Evolutionary conservation across 2,797 vertebrate genomes (phyloP), one percentile per base, ranked within the genome.

Genomic region (Parotocinclus haroldoi): DNA sequence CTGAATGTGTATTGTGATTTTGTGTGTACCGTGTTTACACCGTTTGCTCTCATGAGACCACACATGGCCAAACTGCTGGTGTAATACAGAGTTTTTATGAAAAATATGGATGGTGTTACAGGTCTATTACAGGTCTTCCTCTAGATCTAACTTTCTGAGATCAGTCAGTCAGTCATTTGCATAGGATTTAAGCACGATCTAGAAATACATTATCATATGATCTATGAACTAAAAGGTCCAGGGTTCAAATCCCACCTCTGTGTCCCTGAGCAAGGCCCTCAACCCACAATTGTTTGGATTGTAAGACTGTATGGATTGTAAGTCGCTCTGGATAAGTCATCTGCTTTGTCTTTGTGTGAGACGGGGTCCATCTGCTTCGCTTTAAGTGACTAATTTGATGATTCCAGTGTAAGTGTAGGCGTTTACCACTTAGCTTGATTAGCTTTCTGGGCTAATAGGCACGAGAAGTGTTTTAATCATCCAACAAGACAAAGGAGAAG

Each of bases 361-460:
- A 66, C 51, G 66, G 49, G 68, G 59, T 59, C 62, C 66, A 72
- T 73, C 73, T 77, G 63, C 45, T 73, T 53, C 40, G 55, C 58
- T 50, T 36, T 52, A 50, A 58, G 63, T 73, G 70, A 75, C 74
- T 78, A 69, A 78, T 80, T 70, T 49, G 36, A 37, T 57, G 45
- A 68, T 50, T 50, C 13, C 7, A 50, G n/a, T n/a, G n/a, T 16
- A 4, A 68, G 67, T 56, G 17, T 40, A 10, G 38, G 39, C 55
- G 56, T 66, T 52, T 45, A 58, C 68, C 78, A 75, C 65, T 79
- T 72, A 76, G 58, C 58, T 57, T 66, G 67, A 76, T 69, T 77
- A 76, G 66, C 51, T 39, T 55, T 73, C 52, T 42, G 76, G 39
- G 66, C 67, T 77, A 74, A 77, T 76, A 80, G 58, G 73, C 66